Base-by-base conservation (phyloP, 1,140 invertebrate genomes). In the Coboldia fuscipes region DNA sequence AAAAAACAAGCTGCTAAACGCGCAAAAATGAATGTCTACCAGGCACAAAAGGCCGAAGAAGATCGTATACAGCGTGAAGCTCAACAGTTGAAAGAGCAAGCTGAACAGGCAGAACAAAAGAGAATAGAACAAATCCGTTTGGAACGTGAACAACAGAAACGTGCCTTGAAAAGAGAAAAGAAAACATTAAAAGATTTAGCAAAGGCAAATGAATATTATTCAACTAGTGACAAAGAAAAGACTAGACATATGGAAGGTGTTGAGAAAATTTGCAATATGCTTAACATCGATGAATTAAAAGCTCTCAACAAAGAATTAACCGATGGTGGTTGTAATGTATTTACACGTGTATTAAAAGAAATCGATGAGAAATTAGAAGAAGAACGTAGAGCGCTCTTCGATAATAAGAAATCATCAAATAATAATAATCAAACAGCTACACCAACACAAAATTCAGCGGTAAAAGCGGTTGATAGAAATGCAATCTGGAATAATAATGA, bases 151-250 rank as follows among this genome's bases (percentile, higher is more conserved):
- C 67, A 68, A 8, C 58, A 75, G 19, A 88, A 88, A 47, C 81
- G 81, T 46, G 70, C 72, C 3, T 54, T 94, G 8, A 76, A 84
- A 37, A 82, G 83, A 47, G 78, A 94, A 55, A 63, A 80, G 4
- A 94, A 96, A 61, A 68, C 65, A 8, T 57, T 97, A 3, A 58
- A 89, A 35, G 80, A 84, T 46, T 54, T 78, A 16, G 81, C 82
- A 42, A 93, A 93, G 62, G 63, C 72, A n/a, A 72, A 77, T 41
- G 77, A 89, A 52, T 94, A 90, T 50, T 96, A 77, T 59, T 67
- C 75, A 17, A 52, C 60, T 24, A 68, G 67, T 46, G 70, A 81
- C 17, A 62, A 71, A 19, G 77, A 90, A 52, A 68, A 61, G 40
- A 68, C 94, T 0, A 60, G 66, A 30, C 70, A 92, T 46, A 84